Conservation (phyloP, 2,797 vertebrate genomes). For the Propithecus perrieri region DNA sequence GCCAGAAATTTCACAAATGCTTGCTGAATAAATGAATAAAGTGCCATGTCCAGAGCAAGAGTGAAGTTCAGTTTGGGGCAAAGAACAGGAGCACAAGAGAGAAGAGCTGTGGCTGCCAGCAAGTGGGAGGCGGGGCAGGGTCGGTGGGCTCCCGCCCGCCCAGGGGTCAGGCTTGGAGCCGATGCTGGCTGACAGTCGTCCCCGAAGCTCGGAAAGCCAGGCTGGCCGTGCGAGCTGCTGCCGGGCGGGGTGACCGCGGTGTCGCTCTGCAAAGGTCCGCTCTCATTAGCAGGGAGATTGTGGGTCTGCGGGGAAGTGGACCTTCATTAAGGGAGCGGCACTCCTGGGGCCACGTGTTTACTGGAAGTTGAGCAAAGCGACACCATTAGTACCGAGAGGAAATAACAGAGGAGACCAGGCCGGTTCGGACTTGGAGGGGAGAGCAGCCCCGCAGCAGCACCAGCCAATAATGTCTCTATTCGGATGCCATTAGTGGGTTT, state of each 20-base stretch:
- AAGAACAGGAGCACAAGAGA: fast-evolving
- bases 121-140: too few relatives aligned
- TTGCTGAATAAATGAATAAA: neutral
- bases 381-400: constrained; percentile 61
- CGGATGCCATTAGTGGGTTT: constrained; percentile 93
- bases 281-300: constrained; percentile 62
- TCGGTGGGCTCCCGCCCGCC: fast-evolving
- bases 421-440: constrained; percentile 35
- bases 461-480: constrained; percentile 88
- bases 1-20: fast-evolving
- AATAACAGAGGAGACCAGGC: neutral
- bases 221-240: neutral
- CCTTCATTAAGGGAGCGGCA: neutral
- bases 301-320: neutral
- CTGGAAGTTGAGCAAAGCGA: constrained; percentile 66
- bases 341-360: constrained; percentile 56
- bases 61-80: fast-evolving
- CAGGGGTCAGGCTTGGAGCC: neutral
- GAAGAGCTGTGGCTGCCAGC: fast-evolving
- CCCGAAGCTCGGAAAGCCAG: constrained; percentile 25
- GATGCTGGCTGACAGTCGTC: constrained; percentile 36
- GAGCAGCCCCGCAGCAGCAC: constrained; percentile 78
- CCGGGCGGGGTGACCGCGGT: fast-evolving
- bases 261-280: neutral
- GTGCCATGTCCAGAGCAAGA: neutral